Conservation (phyloP, 2,888 invertebrate species). For the Orthonevra nobilis region DNA sequence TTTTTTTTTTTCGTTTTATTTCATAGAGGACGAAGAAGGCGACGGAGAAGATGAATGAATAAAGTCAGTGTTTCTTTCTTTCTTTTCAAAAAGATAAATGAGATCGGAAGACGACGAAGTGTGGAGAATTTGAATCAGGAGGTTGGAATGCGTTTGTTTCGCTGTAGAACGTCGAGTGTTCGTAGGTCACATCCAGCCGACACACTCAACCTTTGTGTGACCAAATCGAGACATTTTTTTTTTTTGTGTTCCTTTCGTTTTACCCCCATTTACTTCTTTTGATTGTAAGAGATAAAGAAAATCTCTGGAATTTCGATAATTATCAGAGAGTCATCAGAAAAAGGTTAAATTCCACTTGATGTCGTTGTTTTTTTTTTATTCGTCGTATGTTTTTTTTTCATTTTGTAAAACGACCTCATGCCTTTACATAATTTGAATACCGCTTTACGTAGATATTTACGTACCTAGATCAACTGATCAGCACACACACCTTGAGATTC, state of each 20-base stretch:
- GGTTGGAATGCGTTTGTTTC: conserved; percentile 68
- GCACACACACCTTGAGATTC: conserved; percentile 41
- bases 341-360: conserved; percentile 69
- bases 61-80: conserved; percentile 68
- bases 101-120: conserved; percentile 70
- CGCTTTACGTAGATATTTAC: too few relatives aligned
- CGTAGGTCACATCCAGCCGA: conserved; percentile 67
- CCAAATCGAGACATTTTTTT: conserved; percentile 64
- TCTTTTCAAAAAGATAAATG: conserved; percentile 70
- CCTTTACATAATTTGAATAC: conserved; percentile 49
- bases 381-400: too few relatives aligned
- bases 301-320: conserved; percentile 68
- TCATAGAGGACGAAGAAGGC: conserved; percentile 32
- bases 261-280: conserved; percentile 23
- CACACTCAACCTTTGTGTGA: conserved; percentile 66
- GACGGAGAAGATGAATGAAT: conserved; percentile 69
- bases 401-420: conserved; percentile 19
- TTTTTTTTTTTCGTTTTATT: conserved; percentile 15
- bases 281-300: conserved; percentile 68
- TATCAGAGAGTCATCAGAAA: conserved; percentile 68
- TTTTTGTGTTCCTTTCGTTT: too few relatives aligned
- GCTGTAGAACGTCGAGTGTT: conserved; percentile 50
- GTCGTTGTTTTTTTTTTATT: conserved; percentile 31
- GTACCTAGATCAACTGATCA: conserved; percentile 49
- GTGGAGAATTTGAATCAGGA: conserved; percentile 70